Evolutionary conservation across 2,113 vertebrate genomes (phyloP).

Genomic region (Etheostoma spectabile): DNA sequence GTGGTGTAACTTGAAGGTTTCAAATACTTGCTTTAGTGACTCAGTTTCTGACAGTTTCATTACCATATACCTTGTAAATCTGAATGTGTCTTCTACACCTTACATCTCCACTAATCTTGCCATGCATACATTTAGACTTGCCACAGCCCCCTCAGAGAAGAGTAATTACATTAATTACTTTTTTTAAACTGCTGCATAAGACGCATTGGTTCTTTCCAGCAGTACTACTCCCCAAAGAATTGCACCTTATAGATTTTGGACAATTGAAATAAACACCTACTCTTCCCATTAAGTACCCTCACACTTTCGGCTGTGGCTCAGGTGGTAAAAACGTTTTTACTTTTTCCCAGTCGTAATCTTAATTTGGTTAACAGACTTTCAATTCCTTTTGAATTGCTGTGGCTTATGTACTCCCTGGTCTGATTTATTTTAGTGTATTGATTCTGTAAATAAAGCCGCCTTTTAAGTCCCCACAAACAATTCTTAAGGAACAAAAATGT

Average conservation of each 20-base stretch:
- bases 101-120: background rate
- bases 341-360: background rate
- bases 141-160: background rate
- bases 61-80: background rate
- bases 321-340: no score
- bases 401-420: background rate
- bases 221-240: background rate
- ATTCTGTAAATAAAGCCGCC: background rate
- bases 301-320: no score
- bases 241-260: background rate
- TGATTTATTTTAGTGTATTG: background rate
- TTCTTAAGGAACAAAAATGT: no score
- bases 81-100: background rate
- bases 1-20: background rate
- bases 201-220: background rate
- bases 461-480: background rate
- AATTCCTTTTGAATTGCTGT: background rate
- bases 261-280: background rate
- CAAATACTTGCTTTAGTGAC: background rate
- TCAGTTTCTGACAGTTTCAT: background rate
- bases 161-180: constrained; percentile 33
- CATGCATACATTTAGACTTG: constrained; percentile 6
- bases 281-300: background rate
- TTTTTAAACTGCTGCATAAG: constrained; percentile 26
- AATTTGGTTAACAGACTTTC: background rate